A percentile compares a stretch with the other conserved stretches of the same genome.
phyloP scores from a whole-genome alignment of 2,797 vertebrate genomes.

The Centroberyx gerrardi region DNA sequence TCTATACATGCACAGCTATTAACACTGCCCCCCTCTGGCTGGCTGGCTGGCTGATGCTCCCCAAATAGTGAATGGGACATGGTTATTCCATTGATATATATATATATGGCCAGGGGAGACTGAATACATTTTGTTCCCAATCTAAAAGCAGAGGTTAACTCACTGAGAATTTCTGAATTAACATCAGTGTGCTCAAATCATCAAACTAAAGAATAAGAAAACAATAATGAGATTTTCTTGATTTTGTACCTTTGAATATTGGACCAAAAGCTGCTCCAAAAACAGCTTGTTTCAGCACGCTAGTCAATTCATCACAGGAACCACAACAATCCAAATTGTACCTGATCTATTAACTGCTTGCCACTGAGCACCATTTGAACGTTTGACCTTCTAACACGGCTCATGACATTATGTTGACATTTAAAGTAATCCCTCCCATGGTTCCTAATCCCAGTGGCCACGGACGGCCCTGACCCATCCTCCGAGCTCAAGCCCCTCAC shows the following conservation, averaged over 20 bases:
- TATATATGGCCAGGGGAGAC: neutral
- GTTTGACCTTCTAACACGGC: constrained; percentile 83
- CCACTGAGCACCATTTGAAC: constrained; percentile 83
- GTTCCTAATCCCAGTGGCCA: constrained; percentile 76
- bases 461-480: constrained; percentile 69
- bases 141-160: neutral
- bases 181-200: neutral
- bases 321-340: constrained; percentile 75
- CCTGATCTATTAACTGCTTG: constrained; percentile 81
- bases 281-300: constrained; percentile 26
- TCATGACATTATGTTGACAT: constrained; percentile 87
- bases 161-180: neutral
- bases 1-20: constrained; percentile 51
- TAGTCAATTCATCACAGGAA: constrained; percentile 57
- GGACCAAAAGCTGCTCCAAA: neutral
- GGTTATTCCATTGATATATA: constrained; percentile 6
- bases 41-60: neutral
- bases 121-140: neutral
- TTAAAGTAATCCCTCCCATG: constrained; percentile 83
- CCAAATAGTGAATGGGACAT: neutral
- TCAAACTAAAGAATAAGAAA: neutral
- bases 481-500: constrained; percentile 50
- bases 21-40: constrained; percentile 79
- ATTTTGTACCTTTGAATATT: neutral
- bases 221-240: neutral